Base-by-base conservation (phyloP, 2,113 vertebrate genomes). In the Lycocorax pyrrhopterus region DNA sequence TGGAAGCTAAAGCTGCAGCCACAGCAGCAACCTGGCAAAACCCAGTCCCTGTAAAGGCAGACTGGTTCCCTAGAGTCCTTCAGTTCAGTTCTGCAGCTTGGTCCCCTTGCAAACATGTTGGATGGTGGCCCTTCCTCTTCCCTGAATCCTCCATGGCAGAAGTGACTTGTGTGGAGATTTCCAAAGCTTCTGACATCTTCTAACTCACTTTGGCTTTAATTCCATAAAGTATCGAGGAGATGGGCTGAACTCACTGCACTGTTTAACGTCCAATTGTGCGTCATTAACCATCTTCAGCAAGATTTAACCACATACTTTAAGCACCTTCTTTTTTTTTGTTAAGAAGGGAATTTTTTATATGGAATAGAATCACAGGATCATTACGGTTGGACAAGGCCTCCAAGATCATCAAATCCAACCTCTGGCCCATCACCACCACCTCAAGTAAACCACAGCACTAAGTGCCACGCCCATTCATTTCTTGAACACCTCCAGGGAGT, bases 401-500 rank as follows among this genome's bases (percentile, higher is more conserved):
- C 15, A 22, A 27, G 35, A 16, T 19, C 14, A 49, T 13, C 0
- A 0, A 72, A 64, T 29, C 35, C 76, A 80, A 16, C 26, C 18
- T 73, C 22, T 58, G 35, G 32, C 21, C 22, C 17, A 27, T 27
- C 17, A 41, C 1, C 66, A 49, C 35, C 46, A 39, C 35, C 21
- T 56, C 85, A 58, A 5, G 7, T 12, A 43, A 72, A 49, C 12
- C 67, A 49, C 75, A 80, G 43, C 67, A 56, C 30, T 10, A 12
- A 43, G n/a, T 72, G 35, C 35, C 41, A 26, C 0, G 0, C 18
- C 35, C 75, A 80, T 49, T 5, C 14, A 15, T 35, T 64, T 21
- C 43, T 7, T 37, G 39, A 62, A 4, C 39, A 13, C n/a, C 55
- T 20, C 43, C 67, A 88, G 35, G 59, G 59, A 43, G 19, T 55